Evolutionary conservation across 92 coral and sea anemone genomes (phyloP), one percentile per base, ranked within the genome.

Genomic region (Pocillopora grandis): DNA sequence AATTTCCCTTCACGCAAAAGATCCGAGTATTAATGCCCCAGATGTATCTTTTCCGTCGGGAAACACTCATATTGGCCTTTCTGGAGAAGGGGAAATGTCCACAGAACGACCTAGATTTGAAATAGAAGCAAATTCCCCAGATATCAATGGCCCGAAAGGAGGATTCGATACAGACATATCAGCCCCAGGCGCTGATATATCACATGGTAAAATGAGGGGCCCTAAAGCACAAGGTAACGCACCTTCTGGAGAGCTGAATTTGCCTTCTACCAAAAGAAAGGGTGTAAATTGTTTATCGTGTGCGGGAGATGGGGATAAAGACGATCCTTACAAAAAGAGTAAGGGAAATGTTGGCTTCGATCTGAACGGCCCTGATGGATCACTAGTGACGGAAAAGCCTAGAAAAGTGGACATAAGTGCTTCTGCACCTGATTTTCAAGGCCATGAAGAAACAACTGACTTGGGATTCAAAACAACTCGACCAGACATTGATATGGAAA

Each of bases 231-330:
- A 74, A 36, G 10, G 48, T 12, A 61, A 62, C 14, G 69, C 16
- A 6, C 58, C 80, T 18, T 49, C 86, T 42, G 57, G 55, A 71
- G 71, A 82, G 10, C 59, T 82, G 37, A 21, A 27, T 49, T 1
- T 49, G 19, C 58, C 74, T n/a, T 62, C 86, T 14, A 72, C n/a
- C 13, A 83, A 55, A 71, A 63, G 21, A 9, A 74, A 17, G 33
- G 72, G 80, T 62, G 80, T 62, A 1, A 83, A 73, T 31, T 83
- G 86, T 21, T 75, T 83, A 0, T 83, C 86, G 31, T 83, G 86
- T 48, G 65, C 80, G 15, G 71, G 72, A 9, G 58, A 76, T 56
- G 49, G 63, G 16, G 86, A 73, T 5, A 82, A 82, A 62, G 73
- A 73, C 56, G 79, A 72, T 18, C 86, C 86, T 62, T 82, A 82